Base-by-base conservation (phyloP, 2,888 invertebrate species). In the Lacanobia oleracea region DNA sequence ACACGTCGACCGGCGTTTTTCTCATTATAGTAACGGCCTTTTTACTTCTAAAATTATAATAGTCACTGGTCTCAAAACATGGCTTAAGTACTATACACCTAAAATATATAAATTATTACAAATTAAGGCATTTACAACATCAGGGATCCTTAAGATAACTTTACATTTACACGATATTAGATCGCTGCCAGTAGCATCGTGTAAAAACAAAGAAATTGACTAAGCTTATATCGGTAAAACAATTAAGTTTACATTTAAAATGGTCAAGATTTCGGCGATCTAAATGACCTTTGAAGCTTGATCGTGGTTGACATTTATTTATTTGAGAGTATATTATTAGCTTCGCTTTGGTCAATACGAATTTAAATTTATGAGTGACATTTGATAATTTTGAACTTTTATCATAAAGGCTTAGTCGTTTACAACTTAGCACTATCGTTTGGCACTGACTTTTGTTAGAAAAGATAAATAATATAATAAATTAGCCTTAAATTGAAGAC, bases 41-140 rank as follows among this genome's bases (percentile, higher is more conserved):
- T 77, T 93, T 92, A 94, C 90, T 93, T 93, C 94, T 95, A 92
- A 95, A 94, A 95, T 94, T 94, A 95, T 92, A 95, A 95, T 95
- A 95, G 94, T 95, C 95, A 96, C 95, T 95, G 95, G 95, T 95
- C 95, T 95, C 93, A 94, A 95, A 94, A 95, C 95, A 95, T 96
- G 95, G 95, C 96, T 96, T 96, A 96, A 95, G 95, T 96, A 95
- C 96, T 95, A 95, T 95, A 95, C 95, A 96, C 94, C 95, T 96
- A 95, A 94, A 94, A 95, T 95, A 95, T 94, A 96, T 96, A 96
- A 96, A 96, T 96, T 96, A 96, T 95, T 96, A 95, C 94, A 95
- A 95, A 95, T 95, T 95, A 95, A 96, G 96, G 96, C 96, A 96
- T 96, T 95, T 95, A 95, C 95, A 94, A 94, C 92, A 94, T 95